These are phyloP conservation scores for Anthonomus grandis DNA, from an alignment of 1,140 invertebrate genomes.

Conservation along the genomic window DNA sequence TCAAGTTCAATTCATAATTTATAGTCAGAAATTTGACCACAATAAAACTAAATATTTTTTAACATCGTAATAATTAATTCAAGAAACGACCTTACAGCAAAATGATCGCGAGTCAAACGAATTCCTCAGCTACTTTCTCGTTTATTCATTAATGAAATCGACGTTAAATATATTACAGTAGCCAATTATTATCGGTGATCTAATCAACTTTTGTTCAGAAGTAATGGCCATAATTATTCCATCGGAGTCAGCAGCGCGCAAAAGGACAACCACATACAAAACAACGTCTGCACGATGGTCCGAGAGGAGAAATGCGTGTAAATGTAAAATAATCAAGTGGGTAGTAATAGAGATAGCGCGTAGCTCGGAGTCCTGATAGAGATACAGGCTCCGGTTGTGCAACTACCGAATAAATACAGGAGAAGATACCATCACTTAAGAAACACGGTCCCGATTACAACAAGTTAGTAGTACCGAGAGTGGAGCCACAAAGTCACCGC, in stretches of 20 bases:
- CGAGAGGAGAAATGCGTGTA: constrained; percentile 39
- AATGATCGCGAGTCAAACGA: no score
- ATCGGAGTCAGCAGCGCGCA: constrained; percentile 22
- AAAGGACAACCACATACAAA: constrained; percentile 23
- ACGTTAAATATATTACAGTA: constrained; percentile 35
- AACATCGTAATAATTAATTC: neutral
- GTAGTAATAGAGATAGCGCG: constrained; percentile 43
- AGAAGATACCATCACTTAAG: constrained; percentile 27
- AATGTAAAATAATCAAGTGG: constrained; percentile 45
- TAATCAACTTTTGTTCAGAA: constrained; percentile 38
- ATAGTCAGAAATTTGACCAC: no score
- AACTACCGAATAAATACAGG: constrained; percentile 47
- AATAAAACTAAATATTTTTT: no score
- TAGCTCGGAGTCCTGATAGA: constrained; percentile 37
- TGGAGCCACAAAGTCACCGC: constrained; percentile 30
- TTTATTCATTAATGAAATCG: constrained; percentile 32
- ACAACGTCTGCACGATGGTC: constrained; percentile 22
- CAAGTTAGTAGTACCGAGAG: constrained; percentile 31
- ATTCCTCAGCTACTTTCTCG: constrained; percentile 25
- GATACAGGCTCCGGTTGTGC: constrained; percentile 37
- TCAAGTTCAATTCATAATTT: no score
- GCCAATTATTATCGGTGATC: constrained; percentile 38
- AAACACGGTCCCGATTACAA: constrained; percentile 43
- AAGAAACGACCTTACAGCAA: no score
- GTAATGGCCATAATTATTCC: constrained; percentile 39